Percentiles rank a stretch among this genome's conserved stretches.
Conservation (phyloP, 37 sponge, comb jelly and placozoan genomes). For the Chondrilla cf. caribensis region DNA sequence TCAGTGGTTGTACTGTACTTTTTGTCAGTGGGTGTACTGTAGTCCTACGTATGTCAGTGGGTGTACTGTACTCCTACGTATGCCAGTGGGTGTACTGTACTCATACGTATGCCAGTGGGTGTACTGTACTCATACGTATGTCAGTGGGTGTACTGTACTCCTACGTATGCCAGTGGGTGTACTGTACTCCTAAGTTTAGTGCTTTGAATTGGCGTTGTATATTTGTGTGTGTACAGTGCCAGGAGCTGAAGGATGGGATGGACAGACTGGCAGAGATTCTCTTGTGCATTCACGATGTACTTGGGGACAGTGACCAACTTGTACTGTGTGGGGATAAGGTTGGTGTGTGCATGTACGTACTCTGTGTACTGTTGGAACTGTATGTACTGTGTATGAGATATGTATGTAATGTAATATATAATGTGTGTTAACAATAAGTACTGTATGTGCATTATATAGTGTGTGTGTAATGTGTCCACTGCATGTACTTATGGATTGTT, state of each 20-base stretch:
- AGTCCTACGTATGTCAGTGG: too few species aligned
- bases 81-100: not conserved
- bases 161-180: too few species aligned
- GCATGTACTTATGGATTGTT: too few species aligned
- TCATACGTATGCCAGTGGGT: not conserved
- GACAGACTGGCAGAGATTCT: not conserved
- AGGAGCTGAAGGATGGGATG: constrained; percentile 12
- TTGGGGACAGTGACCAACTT: constrained; percentile 9
- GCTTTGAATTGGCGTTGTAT: not conserved
- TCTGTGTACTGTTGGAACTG: not conserved
- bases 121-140: not conserved
- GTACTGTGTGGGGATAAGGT: constrained; percentile 24
- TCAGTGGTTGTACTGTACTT: not conserved
- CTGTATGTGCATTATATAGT: too few species aligned
- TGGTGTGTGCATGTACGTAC: not conserved
- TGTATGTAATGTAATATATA: too few species aligned
- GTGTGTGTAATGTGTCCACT: too few species aligned
- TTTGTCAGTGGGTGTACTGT: not conserved
- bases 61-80: not conserved
- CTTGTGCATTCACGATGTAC: constrained; percentile 10
- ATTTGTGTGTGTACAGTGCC: constrained; percentile 1
- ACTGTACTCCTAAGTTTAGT: not conserved
- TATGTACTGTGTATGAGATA: too few species aligned
- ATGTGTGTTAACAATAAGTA: too few species aligned
- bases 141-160: not conserved